phyloP scores from a whole-genome alignment of 1,140 invertebrate species.

The Drosophila tristis region DNA sequence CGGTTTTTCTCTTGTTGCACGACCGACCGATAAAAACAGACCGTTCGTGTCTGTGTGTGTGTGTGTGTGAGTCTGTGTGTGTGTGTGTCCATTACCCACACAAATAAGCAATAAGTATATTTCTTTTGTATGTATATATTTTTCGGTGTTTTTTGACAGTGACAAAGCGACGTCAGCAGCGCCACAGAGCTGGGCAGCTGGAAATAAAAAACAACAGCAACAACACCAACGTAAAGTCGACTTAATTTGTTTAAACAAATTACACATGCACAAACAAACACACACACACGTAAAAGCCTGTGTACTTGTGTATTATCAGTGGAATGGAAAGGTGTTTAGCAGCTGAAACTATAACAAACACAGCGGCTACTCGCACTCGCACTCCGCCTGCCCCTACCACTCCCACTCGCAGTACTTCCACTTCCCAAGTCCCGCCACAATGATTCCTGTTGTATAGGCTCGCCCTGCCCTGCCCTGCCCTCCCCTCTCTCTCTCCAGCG shows the following conservation, averaged over 20 bases:
- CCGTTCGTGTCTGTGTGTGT: conserved; percentile 19
- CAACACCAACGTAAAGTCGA: conserved; percentile 45
- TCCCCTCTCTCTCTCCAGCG: conserved; percentile 24
- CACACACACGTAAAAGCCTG: conserved; percentile 1
- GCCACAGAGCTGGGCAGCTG: conserved; percentile 1
- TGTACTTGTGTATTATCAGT: conserved; percentile 2
- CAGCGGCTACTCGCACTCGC: background rate
- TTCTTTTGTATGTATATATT: background rate
- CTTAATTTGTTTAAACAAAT: conserved; percentile 83
- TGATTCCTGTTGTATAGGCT: conserved; percentile 57
- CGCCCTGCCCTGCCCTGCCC: no score
- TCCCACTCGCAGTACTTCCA: background rate
- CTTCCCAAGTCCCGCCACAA: conserved; percentile 8
- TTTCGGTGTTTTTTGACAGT: conserved; percentile 53
- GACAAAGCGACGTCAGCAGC: conserved; percentile 77
- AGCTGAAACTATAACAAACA: conserved; percentile 78
- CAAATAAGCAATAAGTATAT: conserved; percentile 9
- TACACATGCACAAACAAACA: conserved; percentile 38
- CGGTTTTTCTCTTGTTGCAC: conserved; percentile 46
- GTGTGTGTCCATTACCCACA: conserved; percentile 49
- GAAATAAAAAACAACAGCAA: conserved; percentile 6
- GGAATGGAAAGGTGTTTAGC: conserved; percentile 58
- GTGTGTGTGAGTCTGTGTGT: conserved; percentile 31
- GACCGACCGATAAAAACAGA: conserved; percentile 44
- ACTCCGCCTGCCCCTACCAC: no score